Base-by-base conservation (phyloP, 2,797 vertebrate species). In the Limosa lapponica region DNA sequence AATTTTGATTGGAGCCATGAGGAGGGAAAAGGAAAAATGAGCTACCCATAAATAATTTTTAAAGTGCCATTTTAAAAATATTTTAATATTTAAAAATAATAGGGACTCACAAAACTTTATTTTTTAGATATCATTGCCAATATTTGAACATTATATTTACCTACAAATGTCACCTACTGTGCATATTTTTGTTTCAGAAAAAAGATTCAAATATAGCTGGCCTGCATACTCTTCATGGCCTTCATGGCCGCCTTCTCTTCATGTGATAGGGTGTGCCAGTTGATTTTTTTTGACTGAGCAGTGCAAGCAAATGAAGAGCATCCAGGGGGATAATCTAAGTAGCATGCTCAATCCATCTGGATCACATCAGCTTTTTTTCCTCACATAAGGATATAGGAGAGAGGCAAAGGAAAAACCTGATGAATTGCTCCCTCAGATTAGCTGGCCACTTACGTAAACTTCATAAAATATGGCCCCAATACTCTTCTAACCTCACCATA, bases 381-480 rank as follows among this genome's bases (percentile, higher is more conserved):
- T 80, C 59, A 52, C 30, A 25, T 55, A 73, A 70, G 20, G 64
- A 77, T 52, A 79, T 6, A 85, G 44, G 39, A 89, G 44, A 82
- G 34, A 89, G 44, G 55, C 48, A 89, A 91, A 92, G 87, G 67
- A 58, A 95, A 95, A 92, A 84, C 14, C 71, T 87, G 81, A 90
- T 39, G 0, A 89, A 90, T 82, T 65, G 18, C 39, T 92, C 13
- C 11, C 34, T 71, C 48, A 34, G 16, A 85, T 84, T 85, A 67
- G 58, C 37, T 91, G 64, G 41, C 30, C 57, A 51, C 44, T 82
- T 94, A 57, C 2, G 16, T 75, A 86, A 94, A 59, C 70, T 59
- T 64, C 44, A 80, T 85, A 57, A 93, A 93, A 91, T 61, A 75
- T 13, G 41, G 55, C 64, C 44, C 61, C 11, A 82, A 59, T 66